Evolutionary conservation across 92 coral and sea anemone genomes (phyloP), one percentile per base, ranked within the genome.

Genomic region (Bergia sp.): DNA sequence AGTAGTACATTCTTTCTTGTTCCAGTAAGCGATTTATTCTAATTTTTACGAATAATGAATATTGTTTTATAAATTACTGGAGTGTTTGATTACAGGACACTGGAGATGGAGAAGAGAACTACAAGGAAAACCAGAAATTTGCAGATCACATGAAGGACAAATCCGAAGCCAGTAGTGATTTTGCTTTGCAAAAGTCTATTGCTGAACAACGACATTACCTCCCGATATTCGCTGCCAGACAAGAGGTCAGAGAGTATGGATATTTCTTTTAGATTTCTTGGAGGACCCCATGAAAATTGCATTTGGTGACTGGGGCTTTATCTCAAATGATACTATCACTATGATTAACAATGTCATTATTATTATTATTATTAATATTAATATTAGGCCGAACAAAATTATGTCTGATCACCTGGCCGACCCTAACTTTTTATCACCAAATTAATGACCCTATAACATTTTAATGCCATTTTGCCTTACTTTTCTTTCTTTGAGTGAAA

Each of bases 141-240:
- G 99, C 99, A 37, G 95, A 95, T 42, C 99, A 97, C 89, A 97
- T 97, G 99, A 97, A 90, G 45, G 92, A 91, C 84, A 93, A 93
- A 61, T 92, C 85, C 90, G 97, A 97, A 81, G 95, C 97, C 9
- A 94, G 93, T 80, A 97, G 99, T 61, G 99, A 97, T 43, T 97
- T 97, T 94, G 99, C 99, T 23, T 86, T 91, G 18, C 92, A 97
- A 93, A 97, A 97, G 81, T 88, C 98, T 23, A 77, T 97, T 18
- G 77, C 90, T 36, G 96, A 97, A 77, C 99, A 97, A 77, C 82
- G 96, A 37, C 97, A 97, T 72, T 97, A 91, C 79, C 91, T 97
- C 38, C 99, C 99, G 36, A 97, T 97, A 82, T 97, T 97, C 89
- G 95, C 99, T 6, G 96, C 94, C 23, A 92, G 96, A 89, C 98